Evolutionary conservation across 2,888 invertebrate species (phyloP), one percentile per base, ranked within the genome.

Genomic region (Drosophila multiciliata): DNA sequence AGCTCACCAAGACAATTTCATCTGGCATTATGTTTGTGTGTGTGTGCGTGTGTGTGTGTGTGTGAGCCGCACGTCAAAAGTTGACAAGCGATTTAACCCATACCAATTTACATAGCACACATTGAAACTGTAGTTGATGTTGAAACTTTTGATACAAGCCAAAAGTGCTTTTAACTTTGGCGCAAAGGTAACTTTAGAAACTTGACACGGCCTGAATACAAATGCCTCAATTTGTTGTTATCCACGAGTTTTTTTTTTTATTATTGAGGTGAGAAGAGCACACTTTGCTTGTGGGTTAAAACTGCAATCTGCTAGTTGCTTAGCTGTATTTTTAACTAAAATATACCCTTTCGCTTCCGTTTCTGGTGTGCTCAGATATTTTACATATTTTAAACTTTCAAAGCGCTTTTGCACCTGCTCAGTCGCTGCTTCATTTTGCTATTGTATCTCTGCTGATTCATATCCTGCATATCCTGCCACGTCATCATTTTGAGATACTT

Each of bases 71-170:
- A 55, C 57, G 66, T 60, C 40, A 48, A 45, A 40, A 35, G 69
- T 55, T 73, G 59, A 69, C 63, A 50, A 59, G 59, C 33, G 59
- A 59, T 50, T 68, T 59, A 29, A 12, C 50, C 40, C 63, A 48
- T n/a, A 23, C 8, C 40, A 32, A 38, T 55, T 55, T 55, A 6
- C n/a, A 17, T n/a, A n/a, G n/a, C 55, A 29, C 55, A 40, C 36
- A 33, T 59, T 52, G 48, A 49, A 67, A 65, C 62, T 40, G 32
- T 8, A 66, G 60, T 72, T 80, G 57, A 66, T 72, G 66, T 58
- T 35, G n/a, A 40, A 80, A 80, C 60, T 75, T 78, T 80, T 65
- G 78, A 80, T 66, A 57, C 70, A 66, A 63, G 59, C 52, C 62
- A 79, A 78, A 78, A 62, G 55, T 52, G 55, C 35, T 66, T 66